Evolutionary conservation across 1,140 invertebrate species (phyloP), one percentile per base, ranked within the genome.

Genomic region (Ectropis grisescens): DNA sequence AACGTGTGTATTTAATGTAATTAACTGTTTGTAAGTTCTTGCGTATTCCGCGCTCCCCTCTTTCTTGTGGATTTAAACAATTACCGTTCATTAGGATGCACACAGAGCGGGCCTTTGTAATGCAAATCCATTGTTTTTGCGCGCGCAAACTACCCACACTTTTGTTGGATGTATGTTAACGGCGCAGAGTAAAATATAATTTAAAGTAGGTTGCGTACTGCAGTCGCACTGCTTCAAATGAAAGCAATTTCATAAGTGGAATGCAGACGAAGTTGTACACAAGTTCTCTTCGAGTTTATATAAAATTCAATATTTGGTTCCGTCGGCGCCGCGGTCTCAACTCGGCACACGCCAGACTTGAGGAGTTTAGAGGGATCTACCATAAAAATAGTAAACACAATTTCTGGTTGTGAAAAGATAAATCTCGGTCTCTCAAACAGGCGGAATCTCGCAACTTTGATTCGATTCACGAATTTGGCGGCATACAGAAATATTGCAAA

Each of bases 61-160:
- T 51, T 58, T 58, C 58, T 57, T 69, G 64, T 59, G 60, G 57
- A 56, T 66, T 68, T 57, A 58, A 62, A 62, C 56, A 62, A 66
- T 69, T 66, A 62, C 46, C 38, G 57, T 65, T 62, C 54, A 56
- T 69, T 66, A 65, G 58, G 51, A 58, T 53, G 56, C 50, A 47
- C 37, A 27, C 43, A 40, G 47, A 37, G 47, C n/a, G n/a, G n/a
- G n/a, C 41, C 49, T 58, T 59, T 61, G 58, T 57, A 41, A 58
- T 60, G 58, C 48, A 52, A 59, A 60, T 60, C 37, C 47, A 37
- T 47, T 55, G 57, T 60, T 59, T 58, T 56, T 58, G n/a, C 41
- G 16, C 16, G 16, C 16, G 16, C 16, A 19, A 19, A 19, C 16
- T 19, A 19, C 16, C 11, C 16, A 34, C 27, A 40, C 23, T 32